Percentiles rank a stretch among this genome's conserved stretches.
Conservation (phyloP, 1,140 invertebrate genomes). For the Platyscapa corneri region DNA sequence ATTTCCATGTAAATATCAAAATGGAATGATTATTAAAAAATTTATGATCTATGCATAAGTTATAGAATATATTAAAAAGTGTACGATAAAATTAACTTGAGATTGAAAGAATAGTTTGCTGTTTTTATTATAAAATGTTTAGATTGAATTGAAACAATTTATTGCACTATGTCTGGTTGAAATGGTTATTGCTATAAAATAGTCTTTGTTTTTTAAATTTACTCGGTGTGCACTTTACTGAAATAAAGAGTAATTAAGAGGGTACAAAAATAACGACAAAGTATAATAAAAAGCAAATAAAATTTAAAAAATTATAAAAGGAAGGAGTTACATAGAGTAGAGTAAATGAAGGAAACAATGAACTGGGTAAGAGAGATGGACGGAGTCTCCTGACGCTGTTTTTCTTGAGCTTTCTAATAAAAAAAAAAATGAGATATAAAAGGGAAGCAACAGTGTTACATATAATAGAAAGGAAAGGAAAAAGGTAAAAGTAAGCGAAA, state of each 20-base stretch:
- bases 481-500: constrained; percentile 8
- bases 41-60: no score
- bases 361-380: not conserved
- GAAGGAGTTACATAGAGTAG: constrained; percentile 3
- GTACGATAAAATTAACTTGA: no score
- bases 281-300: constrained; percentile 3
- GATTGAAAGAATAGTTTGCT: no score
- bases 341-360: not conserved
- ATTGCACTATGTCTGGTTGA: not conserved
- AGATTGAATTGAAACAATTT: not conserved
- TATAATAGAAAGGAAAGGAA: constrained; percentile 43
- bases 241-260: constrained; percentile 30
- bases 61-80: no score
- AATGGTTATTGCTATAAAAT: not conserved
- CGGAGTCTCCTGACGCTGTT: constrained; percentile 22
- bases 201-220: not conserved
- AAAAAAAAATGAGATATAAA: constrained; percentile 31
- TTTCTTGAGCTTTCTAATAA: constrained; percentile 17
- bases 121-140: no score
- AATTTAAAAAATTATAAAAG: constrained; percentile 4
- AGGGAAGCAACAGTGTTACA: constrained; percentile 24
- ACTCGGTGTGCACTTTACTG: not conserved
- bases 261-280: not conserved
- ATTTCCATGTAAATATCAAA: no score
- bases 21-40: no score